Evolutionary conservation across 2,797 vertebrate species (phyloP).

Genomic region (Diplodus sargus): DNA sequence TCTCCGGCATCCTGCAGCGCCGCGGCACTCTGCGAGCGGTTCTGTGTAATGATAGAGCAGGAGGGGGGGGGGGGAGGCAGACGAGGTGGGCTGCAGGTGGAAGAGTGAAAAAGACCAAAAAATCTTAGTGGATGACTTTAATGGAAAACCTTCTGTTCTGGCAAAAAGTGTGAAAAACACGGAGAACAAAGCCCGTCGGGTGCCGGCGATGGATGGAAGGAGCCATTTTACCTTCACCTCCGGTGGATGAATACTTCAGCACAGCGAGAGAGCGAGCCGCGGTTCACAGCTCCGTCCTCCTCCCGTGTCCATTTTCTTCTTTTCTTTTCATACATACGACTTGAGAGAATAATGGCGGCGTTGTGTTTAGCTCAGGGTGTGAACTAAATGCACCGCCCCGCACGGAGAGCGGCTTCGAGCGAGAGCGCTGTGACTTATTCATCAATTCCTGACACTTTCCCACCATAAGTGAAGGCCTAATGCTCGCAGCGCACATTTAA

Average conservation of each 20-base stretch:
- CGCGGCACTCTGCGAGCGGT: constrained; percentile 22
- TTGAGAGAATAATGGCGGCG: constrained; percentile 59
- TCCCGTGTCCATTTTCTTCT: constrained; percentile 27
- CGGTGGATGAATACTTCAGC: constrained; percentile 57
- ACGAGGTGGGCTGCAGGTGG: background rate
- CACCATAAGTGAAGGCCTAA: constrained; percentile 48
- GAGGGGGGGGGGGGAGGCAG: background rate
- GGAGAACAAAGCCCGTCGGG: constrained; percentile 24
- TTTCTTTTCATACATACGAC: constrained; percentile 26
- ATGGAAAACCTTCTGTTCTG: constrained; percentile 49
- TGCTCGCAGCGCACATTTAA: constrained; percentile 49
- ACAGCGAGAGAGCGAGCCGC: constrained; percentile 8
- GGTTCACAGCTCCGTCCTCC: constrained; percentile 33
- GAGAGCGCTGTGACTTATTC: constrained; percentile 70
- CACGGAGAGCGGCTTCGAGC: constrained; percentile 26
- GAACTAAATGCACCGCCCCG: constrained; percentile 69
- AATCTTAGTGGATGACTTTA: constrained; percentile 27
- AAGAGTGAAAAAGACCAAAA: constrained; percentile 30
- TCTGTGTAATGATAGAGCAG: constrained; percentile 28
- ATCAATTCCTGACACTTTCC: constrained; percentile 69
- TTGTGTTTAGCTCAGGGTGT: constrained; percentile 67
- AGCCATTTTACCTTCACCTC: constrained; percentile 59
- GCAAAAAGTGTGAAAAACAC: constrained; percentile 60
- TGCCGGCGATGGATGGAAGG: constrained; percentile 30
- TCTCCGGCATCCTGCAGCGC: background rate